Evolutionary conservation across 2,888 invertebrate species (phyloP).

Genomic region (Drosophila niveifrons): DNA sequence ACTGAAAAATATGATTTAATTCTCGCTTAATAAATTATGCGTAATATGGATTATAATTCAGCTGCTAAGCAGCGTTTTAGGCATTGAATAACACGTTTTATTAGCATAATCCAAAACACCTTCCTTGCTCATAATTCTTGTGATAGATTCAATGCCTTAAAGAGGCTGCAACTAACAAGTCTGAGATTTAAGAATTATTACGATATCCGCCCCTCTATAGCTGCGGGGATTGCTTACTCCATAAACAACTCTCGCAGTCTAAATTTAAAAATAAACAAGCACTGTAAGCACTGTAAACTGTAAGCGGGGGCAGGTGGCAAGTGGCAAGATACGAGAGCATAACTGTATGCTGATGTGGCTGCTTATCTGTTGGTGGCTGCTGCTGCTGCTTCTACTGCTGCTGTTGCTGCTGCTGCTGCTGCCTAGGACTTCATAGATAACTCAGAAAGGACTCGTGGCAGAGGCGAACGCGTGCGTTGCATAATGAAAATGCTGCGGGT

Average conservation of each 20-base stretch:
- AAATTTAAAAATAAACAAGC: conserved; percentile 15
- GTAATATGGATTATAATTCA: background rate
- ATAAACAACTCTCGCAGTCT: conserved; percentile 35
- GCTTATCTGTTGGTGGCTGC: conserved; percentile 54
- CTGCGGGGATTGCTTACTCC: conserved; percentile 7
- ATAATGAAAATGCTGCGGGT: conserved; percentile 72
- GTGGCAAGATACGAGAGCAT: conserved; percentile 15
- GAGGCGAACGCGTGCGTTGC: conserved; percentile 64
- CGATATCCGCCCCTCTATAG: conserved; percentile 3
- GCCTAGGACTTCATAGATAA: conserved; percentile 69
- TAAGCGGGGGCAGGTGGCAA: background rate
- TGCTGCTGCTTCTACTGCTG: too few species aligned
- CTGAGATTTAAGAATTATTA: conserved; percentile 18
- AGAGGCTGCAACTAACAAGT: conserved; percentile 1
- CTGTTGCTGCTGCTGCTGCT: conserved; percentile 4
- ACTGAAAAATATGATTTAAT: too few species aligned
- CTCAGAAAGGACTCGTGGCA: conserved; percentile 60
- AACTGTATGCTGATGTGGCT: conserved; percentile 52
- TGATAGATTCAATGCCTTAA: conserved; percentile 2
- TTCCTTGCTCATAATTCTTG: background rate
- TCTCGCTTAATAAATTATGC: too few species aligned
- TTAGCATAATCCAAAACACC: background rate
- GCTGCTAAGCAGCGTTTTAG: too few species aligned
- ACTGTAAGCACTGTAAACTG: background rate
- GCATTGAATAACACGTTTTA: background rate